Percentiles rank a stretch among this genome's conserved stretches.
phyloP scores from a whole-genome alignment of 1,140 invertebrate species.

The Diachasma alloeum region DNA sequence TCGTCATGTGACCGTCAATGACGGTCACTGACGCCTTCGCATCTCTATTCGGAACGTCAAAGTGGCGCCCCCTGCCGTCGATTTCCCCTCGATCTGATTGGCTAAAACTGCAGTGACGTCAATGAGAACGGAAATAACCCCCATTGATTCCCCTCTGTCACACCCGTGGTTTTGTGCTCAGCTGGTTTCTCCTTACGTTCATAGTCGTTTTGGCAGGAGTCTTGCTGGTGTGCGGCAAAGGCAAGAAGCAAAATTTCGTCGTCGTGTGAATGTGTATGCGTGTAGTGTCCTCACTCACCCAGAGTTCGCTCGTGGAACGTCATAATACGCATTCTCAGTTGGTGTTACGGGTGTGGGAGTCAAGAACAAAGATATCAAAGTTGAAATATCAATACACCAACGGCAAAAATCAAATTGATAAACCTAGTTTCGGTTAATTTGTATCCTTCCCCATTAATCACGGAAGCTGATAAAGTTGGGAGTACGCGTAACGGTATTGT shows the following conservation, averaged over 20 bases:
- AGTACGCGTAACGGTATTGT: constrained; percentile 40
- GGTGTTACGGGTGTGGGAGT: constrained; percentile 9
- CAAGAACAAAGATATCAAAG: background rate
- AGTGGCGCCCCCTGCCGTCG: background rate
- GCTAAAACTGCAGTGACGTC: no score
- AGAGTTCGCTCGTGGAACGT: background rate
- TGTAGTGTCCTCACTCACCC: background rate
- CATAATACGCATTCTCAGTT: constrained; percentile 20
- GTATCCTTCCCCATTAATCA: background rate
- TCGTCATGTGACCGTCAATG: no score
- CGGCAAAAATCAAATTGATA: no score
- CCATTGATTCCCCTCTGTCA: background rate
- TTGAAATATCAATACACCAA: background rate
- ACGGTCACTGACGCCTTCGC: no score
- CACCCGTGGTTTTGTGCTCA: background rate
- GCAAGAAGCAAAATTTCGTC: background rate
- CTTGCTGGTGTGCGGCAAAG: background rate
- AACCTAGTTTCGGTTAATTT: background rate
- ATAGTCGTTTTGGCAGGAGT: background rate
- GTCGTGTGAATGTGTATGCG: background rate
- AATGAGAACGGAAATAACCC: background rate
- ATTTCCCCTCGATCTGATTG: background rate
- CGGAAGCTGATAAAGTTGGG: background rate
- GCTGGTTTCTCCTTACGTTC: background rate
- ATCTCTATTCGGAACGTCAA: no score